phyloP scores from a whole-genome alignment of 2,113 vertebrate species.

The Podarcis raffonei region DNA sequence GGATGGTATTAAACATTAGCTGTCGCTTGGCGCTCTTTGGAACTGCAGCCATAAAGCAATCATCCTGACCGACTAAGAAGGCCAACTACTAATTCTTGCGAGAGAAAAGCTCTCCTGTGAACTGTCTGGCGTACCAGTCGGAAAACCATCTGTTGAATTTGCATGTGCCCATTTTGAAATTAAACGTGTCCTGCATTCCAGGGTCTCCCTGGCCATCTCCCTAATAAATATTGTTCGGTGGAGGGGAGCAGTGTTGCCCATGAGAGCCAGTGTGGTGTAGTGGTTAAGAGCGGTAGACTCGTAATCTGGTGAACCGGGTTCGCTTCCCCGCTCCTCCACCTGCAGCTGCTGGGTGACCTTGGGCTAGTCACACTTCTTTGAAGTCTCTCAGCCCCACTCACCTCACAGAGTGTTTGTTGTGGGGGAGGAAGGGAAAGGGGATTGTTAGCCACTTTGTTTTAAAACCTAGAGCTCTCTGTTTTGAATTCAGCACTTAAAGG shows the following conservation, averaged over 20 bases:
- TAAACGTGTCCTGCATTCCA: neutral
- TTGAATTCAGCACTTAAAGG: neutral
- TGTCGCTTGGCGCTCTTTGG: neutral
- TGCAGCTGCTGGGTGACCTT: too few relatives aligned
- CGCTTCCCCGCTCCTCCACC: too few relatives aligned
- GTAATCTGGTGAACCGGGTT: too few relatives aligned
- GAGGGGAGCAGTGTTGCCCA: neutral
- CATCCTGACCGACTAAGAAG: neutral
- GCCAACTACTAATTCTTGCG: neutral
- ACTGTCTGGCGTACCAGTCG: neutral
- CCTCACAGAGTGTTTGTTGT: too few relatives aligned
- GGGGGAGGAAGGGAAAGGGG: too few relatives aligned
- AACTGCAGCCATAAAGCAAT: neutral
- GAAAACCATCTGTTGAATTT: neutral
- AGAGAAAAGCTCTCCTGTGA: neutral
- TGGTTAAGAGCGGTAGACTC: too few relatives aligned
- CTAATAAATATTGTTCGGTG: neutral
- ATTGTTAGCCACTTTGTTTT: neutral
- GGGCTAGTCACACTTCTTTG: too few relatives aligned
- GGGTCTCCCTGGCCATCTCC: neutral
- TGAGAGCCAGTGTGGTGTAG: neutral
- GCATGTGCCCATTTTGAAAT: neutral
- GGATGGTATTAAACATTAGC: neutral
- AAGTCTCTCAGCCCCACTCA: too few relatives aligned
- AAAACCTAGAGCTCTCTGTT: neutral